phyloP scores from a whole-genome alignment of 2,797 vertebrate species.

The Babyrousa celebensis region DNA sequence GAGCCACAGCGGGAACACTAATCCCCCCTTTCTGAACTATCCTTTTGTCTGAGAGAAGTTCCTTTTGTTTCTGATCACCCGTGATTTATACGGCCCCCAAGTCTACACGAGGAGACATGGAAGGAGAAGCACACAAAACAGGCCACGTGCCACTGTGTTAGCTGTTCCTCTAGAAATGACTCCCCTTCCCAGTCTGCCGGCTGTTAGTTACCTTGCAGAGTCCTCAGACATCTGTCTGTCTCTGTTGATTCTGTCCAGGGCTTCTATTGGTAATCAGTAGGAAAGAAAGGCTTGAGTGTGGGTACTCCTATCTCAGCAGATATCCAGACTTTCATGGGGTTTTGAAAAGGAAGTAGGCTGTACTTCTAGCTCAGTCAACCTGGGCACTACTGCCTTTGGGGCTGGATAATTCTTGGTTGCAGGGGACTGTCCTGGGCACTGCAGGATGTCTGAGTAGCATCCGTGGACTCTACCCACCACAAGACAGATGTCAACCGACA shows the following conservation, averaged over 20 bases:
- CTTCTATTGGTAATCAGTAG: neutral
- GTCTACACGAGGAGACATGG: neutral
- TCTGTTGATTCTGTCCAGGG: neutral
- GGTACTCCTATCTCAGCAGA: neutral
- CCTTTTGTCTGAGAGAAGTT: neutral
- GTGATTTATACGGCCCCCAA: neutral
- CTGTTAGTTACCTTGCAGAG: neutral
- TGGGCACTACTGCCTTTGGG: neutral
- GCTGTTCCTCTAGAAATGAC: neutral
- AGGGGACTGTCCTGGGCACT: neutral
- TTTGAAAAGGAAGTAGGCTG: slow-evolving; percentile 35
- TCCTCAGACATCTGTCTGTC: neutral
- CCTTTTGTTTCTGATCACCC: neutral
- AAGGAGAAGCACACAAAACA: neutral
- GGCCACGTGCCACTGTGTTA: neutral
- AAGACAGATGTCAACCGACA: neutral
- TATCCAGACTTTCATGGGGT: neutral
- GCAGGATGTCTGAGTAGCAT: neutral
- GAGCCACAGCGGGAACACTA: no score
- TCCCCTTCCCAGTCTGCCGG: neutral
- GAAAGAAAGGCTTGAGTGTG: neutral
- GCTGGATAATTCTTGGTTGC: neutral
- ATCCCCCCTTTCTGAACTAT: no score
- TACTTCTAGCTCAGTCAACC: neutral
- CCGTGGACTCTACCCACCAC: neutral